phyloP scores from a whole-genome alignment of 2,113 vertebrate species.

The Corythornis cristatus region DNA sequence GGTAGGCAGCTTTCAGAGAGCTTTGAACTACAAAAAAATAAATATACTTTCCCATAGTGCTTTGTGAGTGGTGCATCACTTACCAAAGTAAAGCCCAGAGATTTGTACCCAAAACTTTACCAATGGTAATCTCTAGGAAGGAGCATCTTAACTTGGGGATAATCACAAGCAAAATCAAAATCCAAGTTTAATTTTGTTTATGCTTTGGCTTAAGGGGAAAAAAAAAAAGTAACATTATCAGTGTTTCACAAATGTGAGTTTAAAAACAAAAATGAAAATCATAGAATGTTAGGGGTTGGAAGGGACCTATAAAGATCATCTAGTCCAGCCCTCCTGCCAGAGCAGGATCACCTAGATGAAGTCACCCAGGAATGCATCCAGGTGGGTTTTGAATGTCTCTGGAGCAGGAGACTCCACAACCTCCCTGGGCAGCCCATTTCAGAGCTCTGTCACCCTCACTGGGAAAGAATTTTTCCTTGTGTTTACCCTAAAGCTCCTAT shows the following conservation, averaged over 20 bases:
- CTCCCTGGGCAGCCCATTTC: no score
- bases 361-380: no score
- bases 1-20: not conserved
- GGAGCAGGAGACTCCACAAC: no score
- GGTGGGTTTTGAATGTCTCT: no score
- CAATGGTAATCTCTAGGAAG: not conserved
- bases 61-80: not conserved
- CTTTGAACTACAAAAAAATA: not conserved
- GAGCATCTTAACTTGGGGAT: not conserved
- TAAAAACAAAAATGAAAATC: not conserved
- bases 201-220: fast-evolving
- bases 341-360: no score
- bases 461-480: no score
- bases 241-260: not conserved
- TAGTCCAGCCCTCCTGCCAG: no score
- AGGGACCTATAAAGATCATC: no score
- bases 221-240: not conserved
- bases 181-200: not conserved
- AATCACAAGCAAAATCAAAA: not conserved
- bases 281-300: no score
- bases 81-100: not conserved
- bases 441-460: no score
- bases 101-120: not conserved
- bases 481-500: no score
- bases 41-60: not conserved